Evolutionary conservation across 2,797 vertebrate species (phyloP).

Genomic region (Vultur gryphus): DNA sequence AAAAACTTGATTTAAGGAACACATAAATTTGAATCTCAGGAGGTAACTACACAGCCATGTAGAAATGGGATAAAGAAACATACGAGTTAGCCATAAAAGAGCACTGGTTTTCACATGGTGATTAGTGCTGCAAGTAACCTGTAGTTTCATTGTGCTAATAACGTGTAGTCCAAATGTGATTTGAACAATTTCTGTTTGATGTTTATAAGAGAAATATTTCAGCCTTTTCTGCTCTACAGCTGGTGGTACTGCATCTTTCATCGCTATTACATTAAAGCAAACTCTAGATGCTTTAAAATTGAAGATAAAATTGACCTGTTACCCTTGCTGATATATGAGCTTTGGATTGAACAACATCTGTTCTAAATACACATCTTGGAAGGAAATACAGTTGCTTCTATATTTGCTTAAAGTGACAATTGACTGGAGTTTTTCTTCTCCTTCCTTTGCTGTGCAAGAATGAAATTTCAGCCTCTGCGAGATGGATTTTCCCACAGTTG

Average conservation of each 20-base stretch:
- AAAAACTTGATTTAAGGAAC: neutral
- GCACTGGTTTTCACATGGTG: neutral
- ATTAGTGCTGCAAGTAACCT: neutral
- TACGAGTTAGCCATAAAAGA: neutral
- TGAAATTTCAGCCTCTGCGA: neutral
- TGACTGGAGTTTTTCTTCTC: neutral
- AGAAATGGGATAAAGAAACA: neutral
- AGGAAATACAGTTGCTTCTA: neutral
- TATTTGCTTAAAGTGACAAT: neutral
- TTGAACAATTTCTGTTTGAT: neutral
- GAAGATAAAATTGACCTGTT: neutral
- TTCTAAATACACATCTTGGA: neutral
- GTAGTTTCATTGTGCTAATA: neutral
- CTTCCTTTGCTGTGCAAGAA: neutral
- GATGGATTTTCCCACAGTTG: slow-evolving; percentile 7
- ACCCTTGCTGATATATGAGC: neutral
- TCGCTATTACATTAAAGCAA: neutral
- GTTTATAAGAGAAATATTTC: neutral
- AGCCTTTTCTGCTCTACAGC: neutral
- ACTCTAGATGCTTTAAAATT: neutral
- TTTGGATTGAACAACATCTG: neutral
- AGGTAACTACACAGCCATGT: neutral
- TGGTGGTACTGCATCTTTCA: neutral
- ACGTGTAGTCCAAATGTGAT: neutral
- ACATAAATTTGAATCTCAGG: neutral